phyloP scores from a whole-genome alignment of 2,888 invertebrate species.

The Craniophora ligustri region DNA sequence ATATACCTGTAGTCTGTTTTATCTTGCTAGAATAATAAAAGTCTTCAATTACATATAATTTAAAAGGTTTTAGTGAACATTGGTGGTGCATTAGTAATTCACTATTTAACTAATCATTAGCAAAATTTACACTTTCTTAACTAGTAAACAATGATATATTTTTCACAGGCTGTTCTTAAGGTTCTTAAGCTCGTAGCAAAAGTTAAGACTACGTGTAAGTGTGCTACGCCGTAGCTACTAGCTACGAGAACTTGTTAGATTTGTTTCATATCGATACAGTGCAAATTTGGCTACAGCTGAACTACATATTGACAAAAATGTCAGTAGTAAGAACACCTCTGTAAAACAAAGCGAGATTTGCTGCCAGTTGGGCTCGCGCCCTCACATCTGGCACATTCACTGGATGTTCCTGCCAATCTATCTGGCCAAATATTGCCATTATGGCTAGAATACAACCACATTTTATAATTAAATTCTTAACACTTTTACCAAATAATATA shows the following conservation, averaged over 20 bases:
- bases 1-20: too few species aligned
- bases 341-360: constrained; percentile 3
- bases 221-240: not conserved
- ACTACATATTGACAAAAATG: not conserved
- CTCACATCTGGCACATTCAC: constrained; percentile 33
- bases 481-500: too few species aligned
- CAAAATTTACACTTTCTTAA: too few species aligned
- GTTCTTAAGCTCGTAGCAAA: not conserved
- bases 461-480: not conserved
- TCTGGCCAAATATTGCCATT: constrained; percentile 35
- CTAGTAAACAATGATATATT: too few species aligned
- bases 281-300: constrained; percentile 24
- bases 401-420: constrained; percentile 33
- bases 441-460: constrained; percentile 7
- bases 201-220: not conserved
- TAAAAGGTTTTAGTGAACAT: too few species aligned
- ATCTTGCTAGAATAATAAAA: too few species aligned
- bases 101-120: too few species aligned
- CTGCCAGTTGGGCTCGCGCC: constrained; percentile 51
- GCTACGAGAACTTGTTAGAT: too few species aligned
- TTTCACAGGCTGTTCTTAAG: too few species aligned
- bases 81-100: too few species aligned
- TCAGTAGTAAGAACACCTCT: constrained; percentile 23
- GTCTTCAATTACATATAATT: too few species aligned
- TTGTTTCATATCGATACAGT: too few species aligned